Base-by-base conservation (phyloP, 2,888 invertebrate species). In the Scaptomyza caliginosa region DNA sequence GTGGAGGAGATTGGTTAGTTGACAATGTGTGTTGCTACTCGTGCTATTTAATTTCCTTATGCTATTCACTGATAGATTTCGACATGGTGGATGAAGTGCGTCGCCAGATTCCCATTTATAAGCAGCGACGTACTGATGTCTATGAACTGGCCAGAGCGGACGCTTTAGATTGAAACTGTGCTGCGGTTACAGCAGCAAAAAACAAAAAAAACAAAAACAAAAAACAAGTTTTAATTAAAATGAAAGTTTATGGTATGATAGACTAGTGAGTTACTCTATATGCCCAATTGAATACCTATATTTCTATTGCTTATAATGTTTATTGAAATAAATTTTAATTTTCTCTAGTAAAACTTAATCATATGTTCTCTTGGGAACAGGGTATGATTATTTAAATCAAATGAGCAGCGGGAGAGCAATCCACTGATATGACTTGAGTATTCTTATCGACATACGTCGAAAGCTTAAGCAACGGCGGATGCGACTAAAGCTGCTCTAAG, bases 61-160 rank as follows among this genome's bases (percentile, higher is more conserved):
- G 8, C n/a, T 8, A 36, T 30, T 40, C 38, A 13, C 32, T 65
- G 43, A 0, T 48, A 96, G 97, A 98, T 93, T 91, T 96, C 68
- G 92, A 92, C 19, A 91, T 93, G 68, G 93, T 96, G 39, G 94
- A 95, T 48, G 94, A 96, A 86, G 95, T 97, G 0, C 93, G 98
- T 51, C 92, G 93, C 54, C 96, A 97, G 91, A 96, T 98, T 88
- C 98, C 98, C 1, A 93, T 97, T 34, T 93, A 93, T 48, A 89
- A 89, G 11, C 97, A 98, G 91, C 92, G 94, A 56, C 93, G 97
- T 79, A 92, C 92, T 0, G 97, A 97, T 88, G 78, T 97, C 50
- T 97, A 97, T 85, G 93, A 95, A 68, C 93, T 48, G 51, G 70
- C 56, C 45, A 52, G 38, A 40, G 48, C 38, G 16, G 43, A 55